Evolutionary conservation across 2,113 vertebrate species (phyloP), one percentile per base, ranked within the genome.

Genomic region (Urocitellus parryii): DNA sequence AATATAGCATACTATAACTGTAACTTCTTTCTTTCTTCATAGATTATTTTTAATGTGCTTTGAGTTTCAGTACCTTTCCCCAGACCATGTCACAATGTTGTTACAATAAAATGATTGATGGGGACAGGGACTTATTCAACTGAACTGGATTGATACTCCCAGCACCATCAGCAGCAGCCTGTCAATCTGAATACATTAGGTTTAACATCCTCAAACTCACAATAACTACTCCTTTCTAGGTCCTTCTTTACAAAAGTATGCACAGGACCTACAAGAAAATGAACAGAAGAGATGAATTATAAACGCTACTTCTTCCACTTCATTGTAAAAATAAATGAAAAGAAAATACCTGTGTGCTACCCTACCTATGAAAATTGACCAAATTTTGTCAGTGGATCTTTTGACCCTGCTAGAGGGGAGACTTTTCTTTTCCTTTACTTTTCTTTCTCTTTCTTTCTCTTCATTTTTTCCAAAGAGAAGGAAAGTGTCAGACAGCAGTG

Each of bases 391-490:
- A 70, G 84, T 94, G 9, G 96, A 95, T 73, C 1, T 74, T 83
- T 93, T 96, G 27, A 95, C 25, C 29, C 82, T 34, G 12, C 65
- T 77, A 56, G 10, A 96, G 82, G 48, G 96, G 94, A 92, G 13
- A 11, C 25, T 45, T 88, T 96, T 77, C 25, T 81, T 90, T 88
- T 45, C 73, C n/a, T 87, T 95, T 45, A 24, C 8, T 90, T 91
- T 93, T 77, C 27, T 83, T 90, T 79, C 63, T 39, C 11, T 74
- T 73, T 86, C 17, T 77, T 96, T 2, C 5, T 95, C 53, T 73
- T 73, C 74, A 94, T 42, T 80, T 58, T 92, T 95, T 96, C 56
- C 92, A 67, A 97, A 92, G 9, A 87, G 74, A 56, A 90, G 24
- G 2, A 16, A 89, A 94, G 95, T 78, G 72, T 92, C 90, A 86